Percentiles rank a stretch among this genome's conserved stretches.
These are phyloP conservation scores for Hypselothyrea guttata DNA, from an alignment of 2,888 invertebrate genomes.

Conservation along the genomic window DNA sequence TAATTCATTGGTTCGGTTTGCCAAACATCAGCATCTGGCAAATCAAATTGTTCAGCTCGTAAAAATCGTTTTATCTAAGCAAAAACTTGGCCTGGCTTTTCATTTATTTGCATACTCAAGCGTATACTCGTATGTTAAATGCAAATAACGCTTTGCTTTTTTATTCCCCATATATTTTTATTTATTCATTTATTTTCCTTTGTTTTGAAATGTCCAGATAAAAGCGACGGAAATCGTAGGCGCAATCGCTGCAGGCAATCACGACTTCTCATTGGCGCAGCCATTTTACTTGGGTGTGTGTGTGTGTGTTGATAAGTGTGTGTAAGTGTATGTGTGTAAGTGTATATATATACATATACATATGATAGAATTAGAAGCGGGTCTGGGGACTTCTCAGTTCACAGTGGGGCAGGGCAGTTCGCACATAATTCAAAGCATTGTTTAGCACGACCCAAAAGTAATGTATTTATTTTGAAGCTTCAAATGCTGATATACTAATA, in stretches of 20 bases:
- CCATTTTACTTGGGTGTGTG: constrained; percentile 17
- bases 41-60: constrained; percentile 44
- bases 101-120: constrained; percentile 48
- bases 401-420: constrained; percentile 51
- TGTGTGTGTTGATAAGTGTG: not conserved
- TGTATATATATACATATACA: no score
- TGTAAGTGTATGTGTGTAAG: no score
- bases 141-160: constrained; percentile 44
- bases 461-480: constrained; percentile 48
- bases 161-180: constrained; percentile 13
- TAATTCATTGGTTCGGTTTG: no score
- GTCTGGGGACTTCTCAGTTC: no score
- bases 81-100: constrained; percentile 31
- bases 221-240: constrained; percentile 35
- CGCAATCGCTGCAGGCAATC: constrained; percentile 51
- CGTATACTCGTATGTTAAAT: constrained; percentile 31
- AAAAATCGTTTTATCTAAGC: constrained; percentile 42
- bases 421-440: constrained; percentile 16
- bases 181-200: constrained; percentile 23
- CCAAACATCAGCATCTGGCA: constrained; percentile 4
- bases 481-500: constrained; percentile 42
- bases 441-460: constrained; percentile 14
- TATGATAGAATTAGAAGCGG: no score
- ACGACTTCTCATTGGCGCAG: constrained; percentile 56
- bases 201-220: constrained; percentile 42